Percentiles rank a stretch among this genome's conserved stretches.
These are phyloP conservation scores for Callopanchax toddi DNA, from an alignment of 2,113 vertebrate species.

Conservation along the genomic window DNA sequence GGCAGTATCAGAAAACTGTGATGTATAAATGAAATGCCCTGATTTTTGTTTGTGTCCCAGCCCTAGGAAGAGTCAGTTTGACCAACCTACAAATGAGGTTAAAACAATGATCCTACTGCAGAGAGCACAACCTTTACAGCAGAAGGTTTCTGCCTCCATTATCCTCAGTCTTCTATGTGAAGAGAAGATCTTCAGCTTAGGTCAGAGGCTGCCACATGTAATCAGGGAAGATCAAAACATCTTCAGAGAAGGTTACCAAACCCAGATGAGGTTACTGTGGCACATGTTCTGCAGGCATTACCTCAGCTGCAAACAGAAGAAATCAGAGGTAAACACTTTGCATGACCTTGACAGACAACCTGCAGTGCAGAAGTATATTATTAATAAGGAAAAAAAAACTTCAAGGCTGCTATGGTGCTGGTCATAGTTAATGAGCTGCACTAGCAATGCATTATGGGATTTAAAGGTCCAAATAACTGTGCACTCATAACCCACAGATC, in stretches of 20 bases:
- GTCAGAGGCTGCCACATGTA: slow-evolving; percentile 81
- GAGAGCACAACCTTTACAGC: slow-evolving; percentile 56
- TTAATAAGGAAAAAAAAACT: no score
- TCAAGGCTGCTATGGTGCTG: no score
- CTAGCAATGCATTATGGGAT: no score
- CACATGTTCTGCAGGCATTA: slow-evolving; percentile 61
- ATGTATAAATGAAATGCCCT: slow-evolving; percentile 8
- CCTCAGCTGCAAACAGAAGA: slow-evolving; percentile 32
- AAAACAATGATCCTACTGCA: slow-evolving; percentile 66
- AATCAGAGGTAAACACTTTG: slow-evolving; percentile 1
- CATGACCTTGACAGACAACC: background rate
- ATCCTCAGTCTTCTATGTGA: slow-evolving; percentile 80
- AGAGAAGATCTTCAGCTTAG: slow-evolving; percentile 67
- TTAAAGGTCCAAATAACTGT: no score
- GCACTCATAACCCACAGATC: no score
- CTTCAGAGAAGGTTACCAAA: slow-evolving; percentile 68
- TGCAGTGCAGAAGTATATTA: no score
- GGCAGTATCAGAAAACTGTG: slow-evolving; percentile 16
- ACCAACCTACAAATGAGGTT: slow-evolving; percentile 46
- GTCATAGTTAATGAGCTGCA: no score
- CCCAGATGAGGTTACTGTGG: slow-evolving; percentile 76
- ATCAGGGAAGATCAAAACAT: slow-evolving; percentile 79
- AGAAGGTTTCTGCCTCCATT: slow-evolving; percentile 82
- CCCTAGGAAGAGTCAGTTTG: slow-evolving; percentile 29
- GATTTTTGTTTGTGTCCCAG: slow-evolving; percentile 23